phyloP scores from a whole-genome alignment of 2,113 vertebrate species.

The Notiomystis cincta region DNA sequence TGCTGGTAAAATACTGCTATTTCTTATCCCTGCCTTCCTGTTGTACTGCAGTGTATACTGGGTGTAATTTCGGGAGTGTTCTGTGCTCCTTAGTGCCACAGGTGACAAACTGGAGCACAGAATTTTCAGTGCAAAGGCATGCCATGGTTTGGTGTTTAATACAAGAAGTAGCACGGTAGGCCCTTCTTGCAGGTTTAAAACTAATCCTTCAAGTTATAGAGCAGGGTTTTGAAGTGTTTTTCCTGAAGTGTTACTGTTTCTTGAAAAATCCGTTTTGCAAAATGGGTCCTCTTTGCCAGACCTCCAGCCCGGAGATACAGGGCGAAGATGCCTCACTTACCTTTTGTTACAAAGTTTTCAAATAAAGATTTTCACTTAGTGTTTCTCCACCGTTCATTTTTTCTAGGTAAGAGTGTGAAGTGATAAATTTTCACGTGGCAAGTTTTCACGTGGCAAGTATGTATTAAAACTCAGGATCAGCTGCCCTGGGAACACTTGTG shows the following conservation, averaged over 20 bases:
- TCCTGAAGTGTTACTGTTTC: neutral
- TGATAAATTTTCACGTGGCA: fast-evolving
- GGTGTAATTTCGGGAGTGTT: neutral
- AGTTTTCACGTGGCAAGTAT: fast-evolving
- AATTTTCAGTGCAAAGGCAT: neutral
- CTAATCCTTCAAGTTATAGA: neutral
- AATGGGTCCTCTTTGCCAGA: neutral
- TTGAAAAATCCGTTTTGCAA: neutral
- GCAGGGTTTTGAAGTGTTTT: fast-evolving
- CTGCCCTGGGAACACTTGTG: no score
- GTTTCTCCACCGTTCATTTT: neutral
- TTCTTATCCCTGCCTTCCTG: neutral
- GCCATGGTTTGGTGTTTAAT: neutral
- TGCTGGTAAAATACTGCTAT: neutral
- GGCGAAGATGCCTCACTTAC: fast-evolving
- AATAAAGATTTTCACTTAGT: slow-evolving; percentile 13
- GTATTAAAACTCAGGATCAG: neutral
- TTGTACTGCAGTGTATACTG: neutral
- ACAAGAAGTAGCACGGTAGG: neutral
- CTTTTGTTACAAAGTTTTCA: neutral
- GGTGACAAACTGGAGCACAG: neutral
- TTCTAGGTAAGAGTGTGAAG: neutral
- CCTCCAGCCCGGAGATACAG: fast-evolving
- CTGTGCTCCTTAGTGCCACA: fast-evolving
- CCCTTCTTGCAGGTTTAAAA: neutral